These are phyloP conservation scores for Sebastes itinus DNA, from an alignment of 2,797 vertebrate species.

Conservation along the genomic window DNA sequence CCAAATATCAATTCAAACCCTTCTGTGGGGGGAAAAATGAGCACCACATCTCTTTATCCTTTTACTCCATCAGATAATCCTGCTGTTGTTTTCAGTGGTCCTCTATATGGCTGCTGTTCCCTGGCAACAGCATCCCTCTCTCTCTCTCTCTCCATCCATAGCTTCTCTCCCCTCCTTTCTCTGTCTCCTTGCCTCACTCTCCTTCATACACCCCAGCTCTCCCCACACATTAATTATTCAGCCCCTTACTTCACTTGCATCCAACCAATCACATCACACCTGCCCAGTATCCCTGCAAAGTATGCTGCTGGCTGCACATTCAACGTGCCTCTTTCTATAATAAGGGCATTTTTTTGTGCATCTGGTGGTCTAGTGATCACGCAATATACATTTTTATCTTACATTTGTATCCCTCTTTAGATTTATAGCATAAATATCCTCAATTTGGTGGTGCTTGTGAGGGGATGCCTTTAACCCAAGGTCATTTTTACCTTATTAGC, in stretches of 20 bases:
- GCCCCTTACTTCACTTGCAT: conserved; percentile 38
- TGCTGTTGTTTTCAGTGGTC: conserved; percentile 54
- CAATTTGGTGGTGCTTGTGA: background rate
- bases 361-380: background rate
- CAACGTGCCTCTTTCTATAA: background rate
- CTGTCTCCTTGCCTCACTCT: conserved; percentile 29
- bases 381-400: background rate
- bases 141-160: conserved; percentile 40
- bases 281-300: background rate
- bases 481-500: background rate
- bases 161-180: conserved; percentile 44
- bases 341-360: background rate
- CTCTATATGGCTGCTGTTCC: conserved; percentile 72
- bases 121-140: conserved; percentile 80
- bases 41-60: conserved; percentile 18
- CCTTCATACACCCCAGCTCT: conserved; percentile 37
- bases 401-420: background rate
- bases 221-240: conserved; percentile 58
- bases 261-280: conserved; percentile 52
- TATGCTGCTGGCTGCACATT: conserved; percentile 9
- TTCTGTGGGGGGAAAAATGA: conserved; percentile 12
- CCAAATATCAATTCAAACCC: conserved; percentile 22
- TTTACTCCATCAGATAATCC: conserved; percentile 54
- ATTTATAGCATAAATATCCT: background rate
- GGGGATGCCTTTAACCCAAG: background rate